Conservation (phyloP, 2,888 invertebrate genomes). For the Trissonchulus latispiculum region DNA sequence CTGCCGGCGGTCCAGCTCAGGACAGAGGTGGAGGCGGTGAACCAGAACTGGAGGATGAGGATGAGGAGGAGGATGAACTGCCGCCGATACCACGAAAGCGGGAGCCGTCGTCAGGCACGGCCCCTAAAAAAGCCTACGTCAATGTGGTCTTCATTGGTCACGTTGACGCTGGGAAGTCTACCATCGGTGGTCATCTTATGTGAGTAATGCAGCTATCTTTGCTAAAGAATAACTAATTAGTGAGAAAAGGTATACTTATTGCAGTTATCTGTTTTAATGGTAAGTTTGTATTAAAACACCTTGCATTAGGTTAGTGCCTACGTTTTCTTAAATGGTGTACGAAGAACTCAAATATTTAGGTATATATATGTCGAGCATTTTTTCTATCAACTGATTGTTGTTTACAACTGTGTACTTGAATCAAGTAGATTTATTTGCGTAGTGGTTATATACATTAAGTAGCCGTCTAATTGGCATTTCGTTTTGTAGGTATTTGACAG, state of each 20-base stretch:
- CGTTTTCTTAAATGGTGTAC: neutral
- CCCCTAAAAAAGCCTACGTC: conserved; percentile 88
- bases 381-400: too few species aligned
- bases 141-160: conserved; percentile 99
- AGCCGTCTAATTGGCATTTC: neutral
- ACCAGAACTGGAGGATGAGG: neutral
- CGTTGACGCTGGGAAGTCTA: conserved; percentile 99
- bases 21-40: neutral
- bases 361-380: neutral
- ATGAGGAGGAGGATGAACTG: conserved; percentile 5
- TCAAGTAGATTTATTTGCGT: too few species aligned
- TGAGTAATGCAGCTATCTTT: too few species aligned
- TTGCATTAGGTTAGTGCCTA: too few species aligned
- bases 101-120: conserved; percentile 11
- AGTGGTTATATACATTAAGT: too few species aligned
- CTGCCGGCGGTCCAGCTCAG: too few species aligned
- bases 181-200: conserved; percentile 99
- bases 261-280: too few species aligned
- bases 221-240: too few species aligned
- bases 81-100: neutral
- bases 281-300: too few species aligned
- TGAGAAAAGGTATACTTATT: too few species aligned
- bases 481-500: conserved; percentile 32
- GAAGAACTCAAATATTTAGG: neutral
- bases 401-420: too few species aligned